phyloP scores from a whole-genome alignment of 2,797 vertebrate species.

The Enteromius treurensis region DNA sequence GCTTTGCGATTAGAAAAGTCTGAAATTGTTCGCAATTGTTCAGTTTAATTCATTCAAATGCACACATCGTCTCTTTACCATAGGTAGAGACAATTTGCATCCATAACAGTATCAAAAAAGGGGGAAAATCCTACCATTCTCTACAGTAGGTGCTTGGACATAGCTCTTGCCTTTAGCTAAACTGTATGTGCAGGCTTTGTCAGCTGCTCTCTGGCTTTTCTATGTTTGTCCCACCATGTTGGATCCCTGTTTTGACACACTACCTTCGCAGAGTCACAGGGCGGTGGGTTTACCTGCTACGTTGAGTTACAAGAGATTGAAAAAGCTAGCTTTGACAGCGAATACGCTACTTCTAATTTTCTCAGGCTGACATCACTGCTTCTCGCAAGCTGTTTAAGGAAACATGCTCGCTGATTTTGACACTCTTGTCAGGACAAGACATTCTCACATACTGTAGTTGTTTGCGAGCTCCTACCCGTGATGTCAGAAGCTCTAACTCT shows the following conservation, averaged over 20 bases:
- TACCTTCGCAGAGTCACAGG: neutral
- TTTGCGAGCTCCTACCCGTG: constrained; percentile 28
- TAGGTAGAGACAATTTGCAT: neutral
- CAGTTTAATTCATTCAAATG: neutral
- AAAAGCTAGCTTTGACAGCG: constrained; percentile 33
- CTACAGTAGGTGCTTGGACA: neutral
- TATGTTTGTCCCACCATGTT: neutral
- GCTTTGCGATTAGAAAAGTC: neutral
- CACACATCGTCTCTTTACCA: neutral
- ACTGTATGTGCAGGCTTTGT: neutral
- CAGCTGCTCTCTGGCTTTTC: neutral
- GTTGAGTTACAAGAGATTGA: constrained; percentile 14
- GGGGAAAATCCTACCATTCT: neutral
- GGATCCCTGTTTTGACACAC: constrained; percentile 19
- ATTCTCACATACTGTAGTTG: constrained; percentile 37
- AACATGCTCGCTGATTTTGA: constrained; percentile 39
- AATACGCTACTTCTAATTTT: constrained; percentile 32
- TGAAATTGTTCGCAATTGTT: neutral
- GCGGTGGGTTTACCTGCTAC: constrained; percentile 7
- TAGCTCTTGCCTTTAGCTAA: neutral
- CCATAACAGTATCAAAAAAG: neutral
- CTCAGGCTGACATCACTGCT: constrained; percentile 25
- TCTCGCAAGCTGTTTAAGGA: constrained; percentile 42
- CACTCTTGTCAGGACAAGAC: constrained; percentile 41
- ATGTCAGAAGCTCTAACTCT: constrained; percentile 31